Evolutionary conservation across 2,113 vertebrate species (phyloP), one percentile per base, ranked within the genome.

Genomic region (Chlorodrepanis virens): DNA sequence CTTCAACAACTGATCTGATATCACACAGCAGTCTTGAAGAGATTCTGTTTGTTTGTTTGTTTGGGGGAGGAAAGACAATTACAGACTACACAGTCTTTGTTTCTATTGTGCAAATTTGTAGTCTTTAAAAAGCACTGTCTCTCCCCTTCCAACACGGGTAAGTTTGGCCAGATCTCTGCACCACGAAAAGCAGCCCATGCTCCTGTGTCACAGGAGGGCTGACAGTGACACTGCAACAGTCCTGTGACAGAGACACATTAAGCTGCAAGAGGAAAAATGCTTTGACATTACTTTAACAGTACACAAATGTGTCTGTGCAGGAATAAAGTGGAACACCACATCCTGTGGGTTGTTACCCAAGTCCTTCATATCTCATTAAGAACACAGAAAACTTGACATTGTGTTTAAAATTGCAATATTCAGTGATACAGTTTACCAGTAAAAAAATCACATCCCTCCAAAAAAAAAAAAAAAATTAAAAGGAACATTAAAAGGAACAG

Each of bases 31-130:
- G 20, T 5, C 45, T 4, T 25, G 23, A 42, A 37, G 37, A 69
- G 59, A 5, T 63, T 35, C 22, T 44, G 10, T 25, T 15, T 29
- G 39, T 7, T 15, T 29, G 39, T 7, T 35, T 47, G 24, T 5
- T 39, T 53, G 23, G 6, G 10, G 3, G 10, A 7, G 7, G 2
- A 4, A 3, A 31, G 6, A 47, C 1, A 3, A 63, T 50, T 47
- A 74, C 39, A 82, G 28, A 57, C 33, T 19, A 35, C 5, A 24
- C 8, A 39, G 22, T 11, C 12, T 31, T 69, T 39, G 23, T 59
- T 70, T 54, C 33, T 22, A 17, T 13, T 70, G 27, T 27, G 45
- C 10, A 82, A n/a, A 52, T 33, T 0, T 24, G n/a, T 3, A 52
- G 20, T 37, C 52, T 45, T 44, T 52, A 39, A 31, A 24, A 60